Percentiles rank a stretch among this genome's conserved stretches.
Conservation (phyloP, 2,888 invertebrate species). For the Ferrisia virgata region DNA sequence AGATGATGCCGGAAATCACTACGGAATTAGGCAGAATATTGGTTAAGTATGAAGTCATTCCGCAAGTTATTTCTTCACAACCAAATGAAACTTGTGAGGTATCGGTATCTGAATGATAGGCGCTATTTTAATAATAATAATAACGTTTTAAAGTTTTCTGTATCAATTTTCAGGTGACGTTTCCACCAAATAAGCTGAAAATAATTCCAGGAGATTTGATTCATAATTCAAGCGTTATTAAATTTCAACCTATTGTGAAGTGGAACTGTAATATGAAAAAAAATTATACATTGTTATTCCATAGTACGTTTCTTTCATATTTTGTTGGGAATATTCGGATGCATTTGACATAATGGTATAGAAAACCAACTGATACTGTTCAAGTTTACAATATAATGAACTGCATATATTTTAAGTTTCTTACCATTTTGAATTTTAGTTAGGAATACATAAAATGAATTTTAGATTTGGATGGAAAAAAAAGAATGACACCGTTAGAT, state of each 20-base stretch:
- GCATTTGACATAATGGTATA: too few species aligned
- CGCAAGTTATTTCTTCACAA: background rate
- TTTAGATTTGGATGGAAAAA: slow-evolving; percentile 3
- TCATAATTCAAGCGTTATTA: background rate
- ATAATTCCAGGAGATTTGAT: background rate
- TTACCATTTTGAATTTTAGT: too few species aligned
- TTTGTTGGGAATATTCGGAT: too few species aligned
- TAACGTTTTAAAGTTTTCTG: background rate
- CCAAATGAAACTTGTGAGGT: slow-evolving; percentile 8
- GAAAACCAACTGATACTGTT: too few species aligned
- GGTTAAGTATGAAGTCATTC: background rate
- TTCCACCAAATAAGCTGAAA: background rate
- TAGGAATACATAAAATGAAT: background rate
- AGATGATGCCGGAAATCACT: background rate
- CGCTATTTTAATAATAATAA: too few species aligned
- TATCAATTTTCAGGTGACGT: background rate
- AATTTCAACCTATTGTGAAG: background rate
- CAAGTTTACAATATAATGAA: too few species aligned
- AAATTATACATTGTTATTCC: background rate
- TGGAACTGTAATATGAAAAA: background rate
- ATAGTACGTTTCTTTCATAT: background rate
- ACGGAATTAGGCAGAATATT: background rate
- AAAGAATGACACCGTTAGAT: background rate
- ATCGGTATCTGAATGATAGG: too few species aligned
- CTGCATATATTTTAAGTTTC: too few species aligned